Evolutionary conservation across 2,797 vertebrate species (phyloP).

Genomic region (Lithobates pipiens): DNA sequence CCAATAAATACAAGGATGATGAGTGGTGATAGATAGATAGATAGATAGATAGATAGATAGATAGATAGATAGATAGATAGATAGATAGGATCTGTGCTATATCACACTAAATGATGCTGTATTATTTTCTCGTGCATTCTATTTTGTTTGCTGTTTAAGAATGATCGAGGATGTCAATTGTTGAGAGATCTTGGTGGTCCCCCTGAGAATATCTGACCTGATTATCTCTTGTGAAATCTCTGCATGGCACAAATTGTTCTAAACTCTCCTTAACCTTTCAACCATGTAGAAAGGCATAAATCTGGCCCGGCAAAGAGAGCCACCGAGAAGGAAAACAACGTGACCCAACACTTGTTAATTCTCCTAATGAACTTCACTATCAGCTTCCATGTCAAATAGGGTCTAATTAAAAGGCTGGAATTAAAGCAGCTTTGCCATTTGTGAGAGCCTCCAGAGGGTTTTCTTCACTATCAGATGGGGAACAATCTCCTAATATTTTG

Average conservation of each 20-base stretch:
- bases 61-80: constrained; percentile 21
- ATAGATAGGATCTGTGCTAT: background rate
- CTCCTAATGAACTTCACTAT: constrained; percentile 53
- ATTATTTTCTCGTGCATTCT: background rate
- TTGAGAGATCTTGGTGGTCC: background rate
- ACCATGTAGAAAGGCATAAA: constrained; percentile 49
- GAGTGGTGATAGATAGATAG: too few species aligned
- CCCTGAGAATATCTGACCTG: constrained; percentile 1
- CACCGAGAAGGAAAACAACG: constrained; percentile 23
- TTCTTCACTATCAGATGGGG: constrained; percentile 44
- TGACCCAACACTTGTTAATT: constrained; percentile 54
- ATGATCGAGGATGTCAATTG: background rate
- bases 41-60: background rate
- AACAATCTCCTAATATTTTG: constrained; percentile 46
- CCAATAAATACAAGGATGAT: too few species aligned
- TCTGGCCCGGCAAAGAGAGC: constrained; percentile 19
- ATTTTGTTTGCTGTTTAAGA: constrained; percentile 1
- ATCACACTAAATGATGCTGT: too few species aligned
- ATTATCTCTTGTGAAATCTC: constrained; percentile 33
- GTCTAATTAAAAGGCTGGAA: constrained; percentile 51
- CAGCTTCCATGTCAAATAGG: constrained; percentile 33
- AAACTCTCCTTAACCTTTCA: constrained; percentile 43
- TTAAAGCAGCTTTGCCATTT: constrained; percentile 20
- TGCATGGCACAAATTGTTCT: constrained; percentile 16
- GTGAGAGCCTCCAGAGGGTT: constrained; percentile 23